Evolutionary conservation across 2,888 invertebrate genomes (phyloP).

Genomic region (Pharmacophagus antenor): DNA sequence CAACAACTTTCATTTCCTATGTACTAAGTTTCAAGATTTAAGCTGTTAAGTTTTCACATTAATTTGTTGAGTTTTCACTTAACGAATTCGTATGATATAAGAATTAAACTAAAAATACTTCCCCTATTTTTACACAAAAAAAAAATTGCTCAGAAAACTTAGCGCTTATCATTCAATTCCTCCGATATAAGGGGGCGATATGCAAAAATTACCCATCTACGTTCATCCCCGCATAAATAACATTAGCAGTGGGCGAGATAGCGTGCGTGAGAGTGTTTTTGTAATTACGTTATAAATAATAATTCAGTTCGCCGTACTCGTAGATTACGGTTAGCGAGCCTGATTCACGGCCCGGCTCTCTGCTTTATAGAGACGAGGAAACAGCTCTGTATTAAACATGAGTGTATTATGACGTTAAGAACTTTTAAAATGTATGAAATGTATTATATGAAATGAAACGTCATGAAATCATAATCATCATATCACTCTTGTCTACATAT

Average conservation of each 20-base stretch:
- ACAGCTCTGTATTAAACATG: slow-evolving; percentile 17
- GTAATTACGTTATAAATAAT: slow-evolving; percentile 82
- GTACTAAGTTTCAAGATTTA: background rate
- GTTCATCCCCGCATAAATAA: slow-evolving; percentile 78
- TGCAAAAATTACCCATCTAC: slow-evolving; percentile 72
- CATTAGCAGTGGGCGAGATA: slow-evolving; percentile 65
- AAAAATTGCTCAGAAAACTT: slow-evolving; percentile 17
- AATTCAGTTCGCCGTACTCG: slow-evolving; percentile 57
- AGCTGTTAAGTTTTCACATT: background rate
- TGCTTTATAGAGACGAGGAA: slow-evolving; percentile 17
- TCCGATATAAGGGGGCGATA: slow-evolving; percentile 62
- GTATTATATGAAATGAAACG: background rate
- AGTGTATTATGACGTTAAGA: slow-evolving; percentile 10
- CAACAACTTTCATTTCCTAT: background rate
- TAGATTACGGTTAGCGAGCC: slow-evolving; percentile 71
- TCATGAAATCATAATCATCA: background rate
- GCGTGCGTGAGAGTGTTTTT: slow-evolving; percentile 73
- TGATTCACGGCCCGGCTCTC: slow-evolving; percentile 58
- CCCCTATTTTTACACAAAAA: background rate
- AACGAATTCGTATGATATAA: background rate
- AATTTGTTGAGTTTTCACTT: too few species aligned
- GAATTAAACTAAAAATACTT: background rate
- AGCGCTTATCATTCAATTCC: slow-evolving; percentile 70
- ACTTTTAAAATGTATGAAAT: slow-evolving; percentile 1
- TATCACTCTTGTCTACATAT: too few species aligned